Evolutionary conservation across 2,113 vertebrate genomes (phyloP).

Genomic region (Ammodytes marinus): DNA sequence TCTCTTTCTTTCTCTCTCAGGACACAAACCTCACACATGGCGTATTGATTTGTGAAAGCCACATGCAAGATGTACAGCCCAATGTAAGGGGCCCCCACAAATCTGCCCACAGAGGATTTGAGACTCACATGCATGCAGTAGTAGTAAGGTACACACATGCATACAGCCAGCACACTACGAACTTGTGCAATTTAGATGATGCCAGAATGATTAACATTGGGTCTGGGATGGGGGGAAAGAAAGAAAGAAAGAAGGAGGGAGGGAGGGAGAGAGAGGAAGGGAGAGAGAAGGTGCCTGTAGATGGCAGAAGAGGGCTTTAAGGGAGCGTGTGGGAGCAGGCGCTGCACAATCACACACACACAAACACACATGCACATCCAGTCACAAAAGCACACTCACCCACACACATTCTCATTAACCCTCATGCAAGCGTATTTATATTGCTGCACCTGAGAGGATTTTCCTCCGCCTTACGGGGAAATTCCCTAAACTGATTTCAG

Average conservation of each 20-base stretch:
- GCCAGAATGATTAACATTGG: conserved; percentile 57
- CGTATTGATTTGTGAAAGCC: conserved; percentile 76
- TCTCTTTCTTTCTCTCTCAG: conserved; percentile 41
- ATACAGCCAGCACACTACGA: not conserved
- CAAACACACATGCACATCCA: conserved; percentile 15
- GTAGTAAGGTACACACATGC: not conserved
- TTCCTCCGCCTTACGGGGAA: conserved; percentile 12
- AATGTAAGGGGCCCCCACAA: conserved; percentile 20
- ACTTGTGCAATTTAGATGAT: conserved; percentile 42
- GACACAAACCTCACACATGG: conserved; percentile 73
- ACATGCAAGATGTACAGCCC: conserved; percentile 22
- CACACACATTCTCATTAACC: conserved; percentile 43
- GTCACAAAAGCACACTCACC: conserved; percentile 18
- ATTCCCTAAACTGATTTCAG: conserved; percentile 45
- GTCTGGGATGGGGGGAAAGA: conserved; percentile 37
- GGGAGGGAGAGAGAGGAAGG: conserved; percentile 29
- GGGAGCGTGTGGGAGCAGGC: conserved; percentile 56
- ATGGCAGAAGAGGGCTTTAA: conserved; percentile 83
- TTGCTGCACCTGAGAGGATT: conserved; percentile 32
- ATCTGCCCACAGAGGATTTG: conserved; percentile 40
- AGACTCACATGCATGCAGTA: conserved; percentile 5
- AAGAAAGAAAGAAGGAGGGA: conserved; percentile 26
- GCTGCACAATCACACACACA: conserved; percentile 9
- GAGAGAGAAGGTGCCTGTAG: conserved; percentile 74
- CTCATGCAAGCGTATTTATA: conserved; percentile 26